These are phyloP conservation scores for Agrilus planipennis DNA, from an alignment of 1,140 invertebrate genomes.

Conservation along the genomic window DNA sequence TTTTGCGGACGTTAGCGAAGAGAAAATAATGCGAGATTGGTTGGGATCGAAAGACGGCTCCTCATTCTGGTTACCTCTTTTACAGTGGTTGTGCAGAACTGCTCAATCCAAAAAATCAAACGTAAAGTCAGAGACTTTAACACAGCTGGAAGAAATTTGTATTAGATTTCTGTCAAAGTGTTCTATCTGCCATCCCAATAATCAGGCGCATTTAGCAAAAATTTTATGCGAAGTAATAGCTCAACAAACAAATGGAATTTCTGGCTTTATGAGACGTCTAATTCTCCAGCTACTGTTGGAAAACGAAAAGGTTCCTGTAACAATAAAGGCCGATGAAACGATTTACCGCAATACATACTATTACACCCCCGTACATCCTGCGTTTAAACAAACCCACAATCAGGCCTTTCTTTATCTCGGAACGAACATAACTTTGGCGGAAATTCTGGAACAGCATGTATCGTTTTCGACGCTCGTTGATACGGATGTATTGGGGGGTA, in stretches of 20 bases:
- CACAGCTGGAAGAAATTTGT: slow-evolving; percentile 57
- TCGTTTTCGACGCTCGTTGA: slow-evolving; percentile 30
- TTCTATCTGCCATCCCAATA: slow-evolving; percentile 71
- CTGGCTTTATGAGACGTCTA: slow-evolving; percentile 75
- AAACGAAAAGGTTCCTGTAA: slow-evolving; percentile 67
- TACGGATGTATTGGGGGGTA: slow-evolving; percentile 13
- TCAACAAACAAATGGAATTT: slow-evolving; percentile 57
- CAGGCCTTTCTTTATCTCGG: slow-evolving; percentile 60
- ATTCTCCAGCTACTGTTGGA: slow-evolving; percentile 76
- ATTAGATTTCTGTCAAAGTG: slow-evolving; percentile 65
- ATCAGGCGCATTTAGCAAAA: slow-evolving; percentile 71
- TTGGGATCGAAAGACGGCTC: slow-evolving; percentile 64
- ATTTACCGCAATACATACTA: slow-evolving; percentile 32
- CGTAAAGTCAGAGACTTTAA: slow-evolving; percentile 43
- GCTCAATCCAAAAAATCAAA: slow-evolving; percentile 30
- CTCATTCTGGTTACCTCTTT: slow-evolving; percentile 70
- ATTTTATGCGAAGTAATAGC: slow-evolving; percentile 61
- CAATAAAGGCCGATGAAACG: slow-evolving; percentile 31
- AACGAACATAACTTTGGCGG: slow-evolving; percentile 52
- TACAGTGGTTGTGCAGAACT: slow-evolving; percentile 58
- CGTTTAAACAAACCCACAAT: slow-evolving; percentile 35
- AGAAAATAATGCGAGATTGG: slow-evolving; percentile 76
- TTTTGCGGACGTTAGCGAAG: slow-evolving; percentile 65
- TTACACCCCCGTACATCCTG: slow-evolving; percentile 27
- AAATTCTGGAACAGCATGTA: slow-evolving; percentile 38